A percentile compares a stretch with the other conserved stretches of the same genome.
Conservation (phyloP, 1,140 invertebrate genomes). For the Hylyphantes graminicola region DNA sequence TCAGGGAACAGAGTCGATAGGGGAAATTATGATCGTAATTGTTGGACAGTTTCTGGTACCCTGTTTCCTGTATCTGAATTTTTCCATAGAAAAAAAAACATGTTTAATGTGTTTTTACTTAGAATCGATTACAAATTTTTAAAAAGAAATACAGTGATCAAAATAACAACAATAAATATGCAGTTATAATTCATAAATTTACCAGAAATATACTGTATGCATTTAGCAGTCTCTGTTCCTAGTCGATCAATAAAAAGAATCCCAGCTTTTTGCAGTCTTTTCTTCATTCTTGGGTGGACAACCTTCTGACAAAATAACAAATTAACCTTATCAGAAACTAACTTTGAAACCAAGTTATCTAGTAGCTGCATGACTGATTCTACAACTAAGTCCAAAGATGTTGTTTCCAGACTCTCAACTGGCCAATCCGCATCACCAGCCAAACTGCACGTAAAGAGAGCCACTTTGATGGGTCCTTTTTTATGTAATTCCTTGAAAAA, state of each 20-base stretch:
- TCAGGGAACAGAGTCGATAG: too few species aligned
- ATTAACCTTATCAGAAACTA: conserved; percentile 13
- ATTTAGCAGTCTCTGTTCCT: conserved; percentile 10
- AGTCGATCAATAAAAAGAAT: conserved; percentile 43
- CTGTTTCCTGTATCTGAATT: too few species aligned
- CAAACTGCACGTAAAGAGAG: conserved; percentile 27
- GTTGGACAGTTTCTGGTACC: too few species aligned
- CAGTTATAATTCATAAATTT: conserved; percentile 13
- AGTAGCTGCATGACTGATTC: conserved; percentile 1
- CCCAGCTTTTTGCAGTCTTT: conserved; percentile 10
- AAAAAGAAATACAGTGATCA: too few species aligned
- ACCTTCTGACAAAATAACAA: conserved; percentile 57
- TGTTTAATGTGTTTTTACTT: not conserved
- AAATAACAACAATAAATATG: not conserved
- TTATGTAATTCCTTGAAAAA: not conserved
- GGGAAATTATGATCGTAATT: too few species aligned
- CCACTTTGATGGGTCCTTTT: not conserved
- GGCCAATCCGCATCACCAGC: conserved; percentile 42
- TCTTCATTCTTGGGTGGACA: conserved; percentile 46
- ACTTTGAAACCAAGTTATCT: not conserved
- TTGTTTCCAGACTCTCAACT: not conserved
- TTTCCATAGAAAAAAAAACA: too few species aligned
- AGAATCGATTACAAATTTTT: not conserved
- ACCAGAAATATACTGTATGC: conserved; percentile 41
- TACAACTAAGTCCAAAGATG: not conserved